Conservation (phyloP, 2,888 invertebrate species). For the Platypus cylindrus region DNA sequence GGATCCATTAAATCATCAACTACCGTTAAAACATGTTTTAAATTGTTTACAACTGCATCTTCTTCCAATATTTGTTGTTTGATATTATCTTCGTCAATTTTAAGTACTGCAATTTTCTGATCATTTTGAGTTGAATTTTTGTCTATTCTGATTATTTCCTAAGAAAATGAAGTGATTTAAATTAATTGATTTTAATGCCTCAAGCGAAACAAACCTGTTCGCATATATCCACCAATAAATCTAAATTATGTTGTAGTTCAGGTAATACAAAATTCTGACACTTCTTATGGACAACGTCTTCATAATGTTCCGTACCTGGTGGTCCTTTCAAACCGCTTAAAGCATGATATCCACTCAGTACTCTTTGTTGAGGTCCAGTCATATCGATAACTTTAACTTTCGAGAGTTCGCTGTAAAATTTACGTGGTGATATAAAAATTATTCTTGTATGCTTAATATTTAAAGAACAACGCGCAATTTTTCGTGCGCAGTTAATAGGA, state of each 20-base stretch:
- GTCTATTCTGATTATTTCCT: conserved; percentile 81
- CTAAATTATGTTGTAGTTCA: conserved; percentile 84
- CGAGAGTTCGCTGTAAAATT: conserved; percentile 47
- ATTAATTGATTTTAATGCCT: background rate
- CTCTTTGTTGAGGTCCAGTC: conserved; percentile 91
- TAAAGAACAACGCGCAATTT: too few relatives aligned
- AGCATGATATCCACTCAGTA: conserved; percentile 87
- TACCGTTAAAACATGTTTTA: conserved; percentile 55
- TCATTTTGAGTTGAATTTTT: conserved; percentile 61
- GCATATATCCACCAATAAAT: conserved; percentile 80
- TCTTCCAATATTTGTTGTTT: conserved; percentile 57
- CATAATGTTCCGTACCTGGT: conserved; percentile 47
- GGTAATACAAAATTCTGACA: conserved; percentile 66
- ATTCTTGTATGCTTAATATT: background rate
- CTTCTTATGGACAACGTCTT: conserved; percentile 49
- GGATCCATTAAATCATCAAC: conserved; percentile 49
- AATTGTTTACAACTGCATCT: conserved; percentile 53
- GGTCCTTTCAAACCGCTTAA: conserved; percentile 52
- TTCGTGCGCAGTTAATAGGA: too few relatives aligned
- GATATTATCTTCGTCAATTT: conserved; percentile 64
- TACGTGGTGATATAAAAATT: too few relatives aligned
- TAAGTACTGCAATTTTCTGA: conserved; percentile 66
- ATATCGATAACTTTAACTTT: conserved; percentile 97
- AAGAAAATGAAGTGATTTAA: conserved; percentile 5
- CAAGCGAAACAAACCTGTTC: conserved; percentile 66